A percentile compares a stretch with the other conserved stretches of the same genome.
phyloP scores from a whole-genome alignment of 2,113 vertebrate species.

The human region DNA sequence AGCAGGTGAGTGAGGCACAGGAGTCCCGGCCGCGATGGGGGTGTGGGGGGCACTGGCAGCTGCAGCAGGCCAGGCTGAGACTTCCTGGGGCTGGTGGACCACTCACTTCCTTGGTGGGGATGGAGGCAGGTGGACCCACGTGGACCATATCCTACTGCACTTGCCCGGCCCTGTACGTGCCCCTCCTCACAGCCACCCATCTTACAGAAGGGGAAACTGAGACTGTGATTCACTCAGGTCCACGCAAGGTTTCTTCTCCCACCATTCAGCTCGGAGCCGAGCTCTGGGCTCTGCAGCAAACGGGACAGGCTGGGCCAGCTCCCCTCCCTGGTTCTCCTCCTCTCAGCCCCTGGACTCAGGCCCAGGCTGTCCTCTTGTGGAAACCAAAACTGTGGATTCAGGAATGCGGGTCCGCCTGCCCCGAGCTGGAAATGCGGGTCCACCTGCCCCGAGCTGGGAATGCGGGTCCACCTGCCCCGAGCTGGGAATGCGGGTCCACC shows the following conservation, averaged over 20 bases:
- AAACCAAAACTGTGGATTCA: background rate
- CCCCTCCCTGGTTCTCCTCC: background rate
- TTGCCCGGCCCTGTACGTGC: fast-evolving
- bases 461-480: background rate
- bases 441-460: fast-evolving
- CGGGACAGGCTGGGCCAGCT: background rate
- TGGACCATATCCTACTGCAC: fast-evolving
- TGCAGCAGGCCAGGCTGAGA: background rate
- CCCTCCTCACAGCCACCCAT: background rate
- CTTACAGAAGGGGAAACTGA: background rate
- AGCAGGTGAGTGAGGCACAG: background rate
- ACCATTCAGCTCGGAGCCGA: fast-evolving
- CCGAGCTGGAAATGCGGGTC: fast-evolving
- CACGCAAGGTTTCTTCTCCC: fast-evolving
- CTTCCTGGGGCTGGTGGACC: background rate
- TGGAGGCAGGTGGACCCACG: fast-evolving
- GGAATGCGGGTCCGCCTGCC: background rate
- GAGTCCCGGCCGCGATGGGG: fast-evolving
- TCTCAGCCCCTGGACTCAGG: background rate
- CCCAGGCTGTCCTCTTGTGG: background rate
- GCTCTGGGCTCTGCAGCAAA: background rate
- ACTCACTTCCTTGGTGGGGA: background rate
- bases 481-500: no score
- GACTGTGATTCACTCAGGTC: background rate
- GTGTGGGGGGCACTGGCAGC: background rate